Base-by-base conservation (phyloP, 2,888 invertebrate species). In the Ormyrus thymus region DNA sequence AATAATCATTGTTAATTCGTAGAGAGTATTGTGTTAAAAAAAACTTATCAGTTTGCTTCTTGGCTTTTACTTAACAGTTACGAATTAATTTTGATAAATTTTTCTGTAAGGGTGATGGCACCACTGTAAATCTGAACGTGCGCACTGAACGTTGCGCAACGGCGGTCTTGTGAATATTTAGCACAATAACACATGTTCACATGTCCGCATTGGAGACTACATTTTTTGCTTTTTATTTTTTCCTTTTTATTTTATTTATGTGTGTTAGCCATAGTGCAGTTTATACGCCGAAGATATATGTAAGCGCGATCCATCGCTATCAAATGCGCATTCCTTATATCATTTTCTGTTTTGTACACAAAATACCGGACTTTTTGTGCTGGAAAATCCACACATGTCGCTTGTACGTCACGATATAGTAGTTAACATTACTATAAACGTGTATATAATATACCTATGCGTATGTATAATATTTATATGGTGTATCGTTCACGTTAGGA, bases 291-390 rank as follows among this genome's bases (percentile, higher is more conserved):
- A 79, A 75, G 76, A 64, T 72, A 76, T 71, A 70, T 50, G 51
- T 75, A 75, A 79, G 79, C 69, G 29, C 53, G 64, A 69, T 68
- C 71, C 72, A 68, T 68, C 64, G 59, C 56, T 15, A 79, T 50
- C 45, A 62, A 70, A 62, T 68, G 56, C 58, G 46, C 72, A 13
- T 75, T 76, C 61, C 48, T 61, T 81, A 79, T 71, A 64, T 59
- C 61, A 77, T 76, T 78, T 68, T 61, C 75, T 81, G 53, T 86
- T 80, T 89, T 87, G 87, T 88, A 88, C 89, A 88, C 86, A 88
- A 89, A 89, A 89, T 89, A 88, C 87, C 86, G 86, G 68, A 88
- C 86, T 88, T 86, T 86, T 84, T 86, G 86, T 87, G 86, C 86
- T 85, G 82, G 82, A 86, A 87, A 87, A 87, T 84, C 85, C 88